Evolutionary conservation across 1,140 invertebrate genomes (phyloP).

Genomic region (Conus betulinus): DNA sequence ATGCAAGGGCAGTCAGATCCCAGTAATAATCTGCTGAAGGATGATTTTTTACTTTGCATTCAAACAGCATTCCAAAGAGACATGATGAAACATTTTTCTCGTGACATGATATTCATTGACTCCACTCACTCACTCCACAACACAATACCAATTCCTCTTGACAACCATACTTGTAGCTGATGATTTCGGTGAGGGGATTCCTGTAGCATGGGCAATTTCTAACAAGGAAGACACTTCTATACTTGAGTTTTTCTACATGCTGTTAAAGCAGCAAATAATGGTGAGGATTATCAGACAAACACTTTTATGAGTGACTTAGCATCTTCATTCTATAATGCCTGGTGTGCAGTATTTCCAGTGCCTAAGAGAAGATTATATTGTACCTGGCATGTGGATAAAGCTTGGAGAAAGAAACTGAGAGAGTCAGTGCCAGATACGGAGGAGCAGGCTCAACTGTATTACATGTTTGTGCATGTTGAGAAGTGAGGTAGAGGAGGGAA

Average conservation of each 20-base stretch:
- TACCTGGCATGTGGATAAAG: not conserved
- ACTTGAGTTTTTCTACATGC: not conserved
- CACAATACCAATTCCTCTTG: not conserved
- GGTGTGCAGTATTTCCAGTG: conserved; percentile 4
- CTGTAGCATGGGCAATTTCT: not conserved
- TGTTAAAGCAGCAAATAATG: not conserved
- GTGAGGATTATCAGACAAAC: not conserved
- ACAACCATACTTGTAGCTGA: not conserved
- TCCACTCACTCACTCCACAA: too few species aligned
- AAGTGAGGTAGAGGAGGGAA: not conserved
- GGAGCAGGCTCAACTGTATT: too few species aligned
- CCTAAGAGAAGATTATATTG: conserved; percentile 8
- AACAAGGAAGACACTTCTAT: not conserved
- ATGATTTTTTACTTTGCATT: too few species aligned
- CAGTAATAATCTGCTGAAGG: too few species aligned
- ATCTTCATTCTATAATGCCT: not conserved
- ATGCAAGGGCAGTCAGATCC: too few species aligned
- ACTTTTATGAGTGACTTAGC: conserved; percentile 20
- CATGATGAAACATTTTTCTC: too few species aligned
- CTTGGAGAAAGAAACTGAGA: conserved; percentile 1
- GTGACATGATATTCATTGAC: too few species aligned
- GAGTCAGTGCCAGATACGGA: not conserved
- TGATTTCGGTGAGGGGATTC: not conserved
- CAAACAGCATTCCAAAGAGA: too few species aligned
- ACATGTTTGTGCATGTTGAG: not conserved